Percentiles rank a stretch among this genome's conserved stretches.
phyloP scores from a whole-genome alignment of 2,888 invertebrate genomes.

The Auanema sp. region DNA sequence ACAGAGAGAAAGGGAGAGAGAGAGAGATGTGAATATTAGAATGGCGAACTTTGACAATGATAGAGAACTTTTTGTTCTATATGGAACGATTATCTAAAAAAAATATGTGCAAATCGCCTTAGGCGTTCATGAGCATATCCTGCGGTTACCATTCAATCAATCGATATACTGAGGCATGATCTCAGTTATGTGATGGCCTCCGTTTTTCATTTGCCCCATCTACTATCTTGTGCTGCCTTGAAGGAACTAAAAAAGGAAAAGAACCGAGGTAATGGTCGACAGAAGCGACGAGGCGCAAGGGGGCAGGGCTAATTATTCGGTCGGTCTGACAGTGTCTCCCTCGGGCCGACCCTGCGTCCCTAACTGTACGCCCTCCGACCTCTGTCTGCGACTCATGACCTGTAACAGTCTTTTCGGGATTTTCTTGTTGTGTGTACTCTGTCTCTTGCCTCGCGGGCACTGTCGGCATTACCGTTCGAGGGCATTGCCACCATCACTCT shows the following conservation, averaged over 20 bases:
- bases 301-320: constrained; percentile 1
- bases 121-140: too few relatives aligned
- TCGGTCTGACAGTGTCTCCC: constrained; percentile 1
- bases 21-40: too few relatives aligned
- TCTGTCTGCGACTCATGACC: constrained; percentile 1
- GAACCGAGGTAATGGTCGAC: too few relatives aligned
- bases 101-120: too few relatives aligned
- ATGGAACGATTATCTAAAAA: too few relatives aligned
- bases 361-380: constrained; percentile 1
- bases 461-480: constrained; percentile 7
- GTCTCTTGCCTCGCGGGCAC: constrained; percentile 8
- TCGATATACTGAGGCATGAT: background rate
- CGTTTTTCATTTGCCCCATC: background rate
- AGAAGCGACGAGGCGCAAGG: too few relatives aligned
- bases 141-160: too few relatives aligned
- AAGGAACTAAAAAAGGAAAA: too few relatives aligned
- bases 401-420: background rate
- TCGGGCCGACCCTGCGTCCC: constrained; percentile 13
- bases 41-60: too few relatives aligned
- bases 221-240: background rate
- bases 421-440: background rate
- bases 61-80: too few relatives aligned
- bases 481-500: constrained; percentile 4
- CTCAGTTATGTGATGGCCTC: background rate
- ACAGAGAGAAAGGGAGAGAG: too few relatives aligned